Base-by-base conservation (phyloP, 1,140 invertebrate species). In the Lordiphosa stackelbergi region DNA sequence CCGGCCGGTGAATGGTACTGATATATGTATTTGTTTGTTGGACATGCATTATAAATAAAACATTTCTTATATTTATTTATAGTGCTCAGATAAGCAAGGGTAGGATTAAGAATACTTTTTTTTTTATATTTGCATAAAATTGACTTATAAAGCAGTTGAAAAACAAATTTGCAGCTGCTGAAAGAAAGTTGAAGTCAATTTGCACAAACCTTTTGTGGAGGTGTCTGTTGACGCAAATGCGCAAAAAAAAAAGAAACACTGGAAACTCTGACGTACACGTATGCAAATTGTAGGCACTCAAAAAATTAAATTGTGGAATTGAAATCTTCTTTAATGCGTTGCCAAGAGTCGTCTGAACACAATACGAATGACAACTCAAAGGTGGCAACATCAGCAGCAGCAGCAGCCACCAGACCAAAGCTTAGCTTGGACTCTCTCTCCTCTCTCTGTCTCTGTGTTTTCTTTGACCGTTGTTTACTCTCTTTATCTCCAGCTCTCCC, bases 181-280 rank as follows among this genome's bases (percentile, higher is more conserved):
- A 69, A 69, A 19, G 57, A 43, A 69, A 61, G 56, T 61, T 66
- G 19, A 49, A 60, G 45, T 49, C 28, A 43, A 45, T 38, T 47
- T 64, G 41, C 60, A 59, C 19, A 38, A 38, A 51, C 19, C 41
- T 55, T 24, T 24, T 24, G 22, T 24, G n/a, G n/a, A 5, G 22
- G 22, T 24, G 22, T 22, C 22, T 24, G 22, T 24, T 11, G 13
- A 8, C 8, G 13, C 42, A 51, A 51, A 53, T 61, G 47, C 10
- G 24, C 28, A 42, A 11, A 56, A 64, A 16, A 64, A 10, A 55
- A 11, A 52, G 22, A 43, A 53, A 53, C 57, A 59, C 11, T 24
- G 31, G 37, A 57, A 63, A 63, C 41, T 53, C 56, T 75, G 71
- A 81, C 78, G 68, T 73, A 77, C 68, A 83, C 72, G 77, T 81